These are phyloP conservation scores for Hecatera dysodea DNA, from an alignment of 2,888 invertebrate genomes.

Conservation along the genomic window DNA sequence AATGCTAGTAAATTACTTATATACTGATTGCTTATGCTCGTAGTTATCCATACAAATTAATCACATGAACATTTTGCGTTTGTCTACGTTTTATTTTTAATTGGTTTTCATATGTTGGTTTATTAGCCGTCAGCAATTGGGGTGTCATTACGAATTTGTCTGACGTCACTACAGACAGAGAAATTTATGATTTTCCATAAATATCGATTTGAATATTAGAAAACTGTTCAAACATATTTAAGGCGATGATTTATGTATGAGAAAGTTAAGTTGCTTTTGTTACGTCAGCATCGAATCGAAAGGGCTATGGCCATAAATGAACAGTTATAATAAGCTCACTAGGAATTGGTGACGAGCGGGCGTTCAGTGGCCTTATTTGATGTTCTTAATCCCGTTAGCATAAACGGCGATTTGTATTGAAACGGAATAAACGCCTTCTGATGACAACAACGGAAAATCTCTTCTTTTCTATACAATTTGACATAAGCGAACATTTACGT, in stretches of 20 bases:
- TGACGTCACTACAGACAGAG: too few relatives aligned
- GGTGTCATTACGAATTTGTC: background rate
- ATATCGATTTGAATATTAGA: slow-evolving; percentile 1
- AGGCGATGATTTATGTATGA: background rate
- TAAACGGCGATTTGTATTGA: too few relatives aligned
- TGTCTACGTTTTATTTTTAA: slow-evolving; percentile 11
- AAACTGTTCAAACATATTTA: slow-evolving; percentile 2
- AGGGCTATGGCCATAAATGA: too few relatives aligned
- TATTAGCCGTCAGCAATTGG: slow-evolving; percentile 1
- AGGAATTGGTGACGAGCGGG: too few relatives aligned
- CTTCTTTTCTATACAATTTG: too few relatives aligned
- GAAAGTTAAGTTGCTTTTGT: background rate
- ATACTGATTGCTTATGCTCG: background rate
- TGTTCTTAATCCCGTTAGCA: too few relatives aligned
- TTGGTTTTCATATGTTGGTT: slow-evolving; percentile 1
- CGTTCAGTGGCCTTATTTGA: too few relatives aligned
- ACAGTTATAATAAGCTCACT: too few relatives aligned
- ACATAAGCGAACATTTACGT: too few relatives aligned
- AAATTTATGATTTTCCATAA: background rate
- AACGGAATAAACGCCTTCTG: too few relatives aligned
- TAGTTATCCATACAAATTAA: background rate
- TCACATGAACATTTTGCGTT: background rate
- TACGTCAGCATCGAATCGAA: background rate
- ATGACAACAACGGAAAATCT: too few relatives aligned
- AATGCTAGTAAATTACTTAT: background rate